Base-by-base conservation (phyloP, 2,113 vertebrate genomes). In the Tragelaphus buxtoni region DNA sequence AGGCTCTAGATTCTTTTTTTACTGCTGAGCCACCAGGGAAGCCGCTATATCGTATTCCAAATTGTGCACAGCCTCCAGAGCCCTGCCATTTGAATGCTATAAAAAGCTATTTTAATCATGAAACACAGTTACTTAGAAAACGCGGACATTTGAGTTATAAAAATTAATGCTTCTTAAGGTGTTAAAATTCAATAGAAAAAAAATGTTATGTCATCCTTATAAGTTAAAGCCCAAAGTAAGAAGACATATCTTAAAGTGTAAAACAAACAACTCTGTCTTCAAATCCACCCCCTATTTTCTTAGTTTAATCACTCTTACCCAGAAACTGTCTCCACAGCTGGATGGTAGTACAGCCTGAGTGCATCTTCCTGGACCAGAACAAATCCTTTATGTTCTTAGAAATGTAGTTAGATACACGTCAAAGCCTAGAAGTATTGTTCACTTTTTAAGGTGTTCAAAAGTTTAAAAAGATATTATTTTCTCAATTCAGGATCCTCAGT, bases 281-380 rank as follows among this genome's bases (percentile, higher is more conserved):
- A 65, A 65, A 35, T 65, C 30, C n/a, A 42, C 18, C 9, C 4
- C 51, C 20, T 28, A 24, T 28, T 49, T 69, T 84, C 69, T 53
- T 45, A 42, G 42, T 42, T 42, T 42, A 45, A 28, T 39, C 22
- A 76, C 20, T 49, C 24, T 82, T 47, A 35, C 1, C 55, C n/a
- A 82, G 45, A 49, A 76, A 28, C 3, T 26, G 18, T 39, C 18
- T 5, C 28, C 7, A 6, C 6, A 16, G 9, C 7, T 60, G 20
- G 12, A 12, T 24, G 28, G 10, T 6, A 14, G 11, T 20, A 5
- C 1, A 22, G 0, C n/a, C 63, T 26, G 5, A 13, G 3, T 56
- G 22, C 26, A 5, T 56, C 56, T 63, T 17, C 1, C 1, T 30
- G 42, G 26, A 35, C 39, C 11, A 24, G 20, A 2, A 35, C 5